Conservation (phyloP, 2,888 invertebrate genomes). For the Spicauda simplicius region DNA sequence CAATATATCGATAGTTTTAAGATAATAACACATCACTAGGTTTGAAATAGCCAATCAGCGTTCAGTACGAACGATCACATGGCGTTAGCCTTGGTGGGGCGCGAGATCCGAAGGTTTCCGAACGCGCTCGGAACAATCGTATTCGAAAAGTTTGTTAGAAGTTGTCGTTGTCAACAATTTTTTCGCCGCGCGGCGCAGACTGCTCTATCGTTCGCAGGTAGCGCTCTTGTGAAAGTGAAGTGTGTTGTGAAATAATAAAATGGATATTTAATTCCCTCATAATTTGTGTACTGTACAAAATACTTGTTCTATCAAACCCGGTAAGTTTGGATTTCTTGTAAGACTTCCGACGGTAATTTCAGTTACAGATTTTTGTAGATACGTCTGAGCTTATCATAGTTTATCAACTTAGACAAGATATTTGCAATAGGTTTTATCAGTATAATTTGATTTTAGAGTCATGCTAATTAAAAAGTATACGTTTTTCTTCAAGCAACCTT, state of each 20-base stretch:
- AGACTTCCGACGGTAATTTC: not conserved
- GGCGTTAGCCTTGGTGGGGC: constrained; percentile 8
- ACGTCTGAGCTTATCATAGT: constrained; percentile 54
- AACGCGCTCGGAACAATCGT: constrained; percentile 38
- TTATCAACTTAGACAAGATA: constrained; percentile 47
- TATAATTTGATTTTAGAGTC: not conserved
- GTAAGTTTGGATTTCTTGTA: constrained; percentile 55
- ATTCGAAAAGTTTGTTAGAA: constrained; percentile 25
- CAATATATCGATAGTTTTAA: constrained; percentile 3
- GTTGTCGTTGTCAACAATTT: constrained; percentile 51
- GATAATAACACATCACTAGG: constrained; percentile 2
- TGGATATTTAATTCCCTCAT: constrained; percentile 63
- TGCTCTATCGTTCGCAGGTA: constrained; percentile 46
- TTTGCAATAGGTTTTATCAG: not conserved
- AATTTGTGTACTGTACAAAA: constrained; percentile 47
- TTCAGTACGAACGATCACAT: constrained; percentile 38
- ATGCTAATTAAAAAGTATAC: not conserved
- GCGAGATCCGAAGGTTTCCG: constrained; percentile 41
- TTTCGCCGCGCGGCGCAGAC: constrained; percentile 51
- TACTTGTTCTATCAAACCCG: constrained; percentile 46
- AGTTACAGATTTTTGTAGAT: constrained; percentile 46
- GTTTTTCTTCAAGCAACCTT: not conserved
- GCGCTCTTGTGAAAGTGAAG: constrained; percentile 68
- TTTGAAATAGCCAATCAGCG: constrained; percentile 24
- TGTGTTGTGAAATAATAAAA: constrained; percentile 67